Conservation (phyloP, 1,140 invertebrate genomes). For the Teleogryllus occipitalis region DNA sequence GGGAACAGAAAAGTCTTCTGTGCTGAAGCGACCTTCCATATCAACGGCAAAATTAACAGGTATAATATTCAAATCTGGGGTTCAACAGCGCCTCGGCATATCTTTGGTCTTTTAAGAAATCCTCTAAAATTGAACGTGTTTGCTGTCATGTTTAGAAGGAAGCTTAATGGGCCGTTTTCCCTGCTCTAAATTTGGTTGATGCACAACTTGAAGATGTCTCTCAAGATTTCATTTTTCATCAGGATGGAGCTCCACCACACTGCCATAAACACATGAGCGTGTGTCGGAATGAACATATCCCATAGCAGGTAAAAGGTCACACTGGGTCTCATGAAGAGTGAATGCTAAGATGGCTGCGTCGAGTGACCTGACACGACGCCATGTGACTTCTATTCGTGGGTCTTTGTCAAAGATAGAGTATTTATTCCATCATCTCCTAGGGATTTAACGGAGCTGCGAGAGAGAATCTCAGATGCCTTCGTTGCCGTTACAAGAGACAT, state of each 20-base stretch:
- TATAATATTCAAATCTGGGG: background rate
- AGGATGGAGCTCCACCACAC: no score
- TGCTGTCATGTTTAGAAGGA: background rate
- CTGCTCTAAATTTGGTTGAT: background rate
- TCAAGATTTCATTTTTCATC: background rate
- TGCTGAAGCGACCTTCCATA: background rate
- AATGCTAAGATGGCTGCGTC: background rate
- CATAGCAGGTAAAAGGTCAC: background rate
- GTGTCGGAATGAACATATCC: background rate
- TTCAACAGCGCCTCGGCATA: background rate
- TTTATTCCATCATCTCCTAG: slow-evolving; percentile 2
- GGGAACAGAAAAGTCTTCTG: background rate
- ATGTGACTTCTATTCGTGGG: background rate
- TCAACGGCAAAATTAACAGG: background rate
- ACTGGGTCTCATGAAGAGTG: background rate
- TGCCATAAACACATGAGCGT: background rate
- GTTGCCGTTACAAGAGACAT: background rate
- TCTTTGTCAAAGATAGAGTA: background rate
- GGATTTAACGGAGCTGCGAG: background rate
- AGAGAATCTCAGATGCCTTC: background rate
- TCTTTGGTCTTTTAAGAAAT: background rate
- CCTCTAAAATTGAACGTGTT: background rate
- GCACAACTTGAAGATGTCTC: background rate
- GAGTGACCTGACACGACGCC: background rate
- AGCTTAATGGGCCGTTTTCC: background rate